Evolutionary conservation across 2,888 invertebrate species (phyloP), one percentile per base, ranked within the genome.

Genomic region (Himalopsyche tibetana): DNA sequence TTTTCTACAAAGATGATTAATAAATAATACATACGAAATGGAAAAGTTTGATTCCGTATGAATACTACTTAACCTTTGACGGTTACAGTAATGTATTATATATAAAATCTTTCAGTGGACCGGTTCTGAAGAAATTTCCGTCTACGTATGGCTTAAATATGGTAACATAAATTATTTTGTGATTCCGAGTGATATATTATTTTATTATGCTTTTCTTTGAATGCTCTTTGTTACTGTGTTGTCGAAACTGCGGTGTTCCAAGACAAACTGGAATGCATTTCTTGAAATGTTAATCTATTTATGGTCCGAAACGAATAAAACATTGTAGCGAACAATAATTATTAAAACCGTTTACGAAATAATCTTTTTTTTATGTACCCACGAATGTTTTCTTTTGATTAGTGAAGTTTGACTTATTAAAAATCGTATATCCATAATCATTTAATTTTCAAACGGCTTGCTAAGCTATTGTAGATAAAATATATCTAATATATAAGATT

Each of bases 171-270:
- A 63, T 63, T 63, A 63, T 63, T 63, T 63, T 63, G 3, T 63
- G 63, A 63, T 63, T 63, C 63, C 63, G 28, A 63, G 63, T 63
- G 63, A 63, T 63, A 63, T 63, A 63, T 63, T 63, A 63, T 63
- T 63, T 63, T 63, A 63, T 63, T 63, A 63, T 63, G 63, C 63
- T 63, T 63, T 63, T 63, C 63, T 63, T 63, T 63, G 63, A 63
- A 63, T 63, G 19, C 63, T 63, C 63, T 63, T 63, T 63, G 63
- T 63, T 63, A 63, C 63, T 63, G 63, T 63, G 63, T 9, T 63
- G 63, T 63, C 63, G 63, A 63, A 63, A 19, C 28, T 8, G 19
- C 5, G 63, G 63, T 63, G 63, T 28, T 63, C 63, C 63, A 28
- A 63, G 28, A 63, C 63, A 63, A 63, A 63, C 19, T 19, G 63